These are phyloP conservation scores for Hippocampus zosterae DNA, from an alignment of 2,113 vertebrate genomes.

Conservation along the genomic window DNA sequence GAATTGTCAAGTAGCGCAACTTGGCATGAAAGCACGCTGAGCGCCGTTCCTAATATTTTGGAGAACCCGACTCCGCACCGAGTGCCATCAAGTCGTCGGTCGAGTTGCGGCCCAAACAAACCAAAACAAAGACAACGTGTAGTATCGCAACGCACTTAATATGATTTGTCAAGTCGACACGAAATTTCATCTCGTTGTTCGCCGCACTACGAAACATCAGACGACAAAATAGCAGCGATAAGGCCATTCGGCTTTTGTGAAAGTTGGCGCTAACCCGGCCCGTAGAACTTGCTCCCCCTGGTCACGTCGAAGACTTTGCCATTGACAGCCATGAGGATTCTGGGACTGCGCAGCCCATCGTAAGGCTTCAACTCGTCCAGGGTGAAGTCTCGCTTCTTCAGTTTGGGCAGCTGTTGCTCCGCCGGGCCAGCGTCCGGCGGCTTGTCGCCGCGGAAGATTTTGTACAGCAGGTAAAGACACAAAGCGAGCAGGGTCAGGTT, in stretches of 20 bases:
- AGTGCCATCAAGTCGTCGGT: neutral
- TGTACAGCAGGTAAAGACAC: slow-evolving; percentile 88
- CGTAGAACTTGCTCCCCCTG: slow-evolving; percentile 89
- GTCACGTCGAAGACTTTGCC: slow-evolving; percentile 95
- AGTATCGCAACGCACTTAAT: neutral
- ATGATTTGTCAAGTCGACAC: neutral
- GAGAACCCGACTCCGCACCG: too few species aligned
- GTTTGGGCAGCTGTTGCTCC: slow-evolving; percentile 74
- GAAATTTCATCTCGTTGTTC: neutral
- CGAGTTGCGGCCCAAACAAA: neutral
- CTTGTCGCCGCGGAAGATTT: slow-evolving; percentile 86
- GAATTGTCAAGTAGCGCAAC: neutral
- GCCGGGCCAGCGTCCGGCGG: slow-evolving; percentile 60
- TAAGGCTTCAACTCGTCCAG: slow-evolving; percentile 78
- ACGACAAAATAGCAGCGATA: neutral
- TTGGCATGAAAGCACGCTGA: too few species aligned
- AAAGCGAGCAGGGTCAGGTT: slow-evolving; percentile 87
- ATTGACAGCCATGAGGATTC: slow-evolving; percentile 92
- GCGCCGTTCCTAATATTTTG: too few species aligned
- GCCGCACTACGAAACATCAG: neutral
- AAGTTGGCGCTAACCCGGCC: slow-evolving; percentile 76
- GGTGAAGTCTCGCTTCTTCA: slow-evolving; percentile 88
- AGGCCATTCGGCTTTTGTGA: neutral
- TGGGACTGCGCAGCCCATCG: slow-evolving; percentile 77
- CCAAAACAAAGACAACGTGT: neutral